Base-by-base conservation (phyloP, 1,140 invertebrate genomes). In the Neodiprion virginianus region DNA sequence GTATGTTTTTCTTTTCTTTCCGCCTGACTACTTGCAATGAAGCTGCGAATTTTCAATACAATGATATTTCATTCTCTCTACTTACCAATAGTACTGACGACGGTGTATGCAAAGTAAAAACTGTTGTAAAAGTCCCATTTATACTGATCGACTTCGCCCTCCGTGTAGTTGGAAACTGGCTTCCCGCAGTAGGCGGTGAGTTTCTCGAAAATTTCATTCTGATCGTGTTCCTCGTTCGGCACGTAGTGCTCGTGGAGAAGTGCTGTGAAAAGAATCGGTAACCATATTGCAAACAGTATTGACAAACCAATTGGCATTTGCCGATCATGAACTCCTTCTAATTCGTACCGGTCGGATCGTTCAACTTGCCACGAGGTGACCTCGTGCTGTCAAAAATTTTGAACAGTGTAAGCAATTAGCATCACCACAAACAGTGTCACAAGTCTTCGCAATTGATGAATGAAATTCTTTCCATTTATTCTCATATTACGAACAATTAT, bases 71-170 rank as follows among this genome's bases (percentile, higher is more conserved):
- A 40, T 40, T 40, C 5, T 40, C 2, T 40, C 76, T 74, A 81
- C 89, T 90, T 90, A 96, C 96, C 96, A 78, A 99, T 97, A 8
- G 97, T 99, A 81, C 96, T 98, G 78, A 98, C 94, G 7, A 98
- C 96, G 1, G 96, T 98, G 78, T 97, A 95, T 21, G 97, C 94
- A 84, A 98, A 99, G 88, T 98, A 98, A 79, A 98, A 93, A 0
- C 96, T 94, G 85, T 98, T 96, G 81, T 97, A 97, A 86, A 96
- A 98, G 80, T 95, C 96, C 97, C 97, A 99, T 77, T 91, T 92
- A 0, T 89, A 85, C 0, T 87, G 87, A 9, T 92, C 90, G 0
- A 87, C 86, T 67, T 92, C 90, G 75, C 90, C 89, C 0, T 89
- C 90, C 11, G 90, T 91, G 66, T 91, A 88, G 78, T 91, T 91